Base-by-base conservation (phyloP, 1,140 invertebrate species). In the Bombus breviceps region DNA sequence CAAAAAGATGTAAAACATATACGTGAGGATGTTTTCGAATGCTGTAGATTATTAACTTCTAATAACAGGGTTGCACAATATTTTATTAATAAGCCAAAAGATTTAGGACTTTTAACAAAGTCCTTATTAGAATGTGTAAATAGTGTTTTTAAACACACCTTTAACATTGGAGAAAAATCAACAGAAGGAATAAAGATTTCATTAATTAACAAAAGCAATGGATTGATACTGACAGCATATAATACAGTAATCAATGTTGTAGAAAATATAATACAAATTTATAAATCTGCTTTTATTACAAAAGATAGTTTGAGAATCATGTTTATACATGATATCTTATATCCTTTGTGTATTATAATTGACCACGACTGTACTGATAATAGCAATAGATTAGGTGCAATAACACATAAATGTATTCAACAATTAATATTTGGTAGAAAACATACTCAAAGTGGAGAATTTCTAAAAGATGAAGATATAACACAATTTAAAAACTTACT, bases 361-460 rank as follows among this genome's bases (percentile, higher is more conserved):
- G 81, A 87, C 78, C 72, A 83, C 18, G 90, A 83, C 1, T 37
- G 47, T 37, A 82, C 0, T 8, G 80, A 92, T 76, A 79, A 47
- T 71, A 89, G 82, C 13, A 92, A 92, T 13, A 85, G 72, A 87
- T 25, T 93, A 43, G 75, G 75, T 71, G 66, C 84, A 57, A 91
- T 87, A 68, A 82, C 81, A 18, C 71, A 92, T 62, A 93, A 92
- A 81, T 94, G 91, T 53, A 85, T 93, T 22, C 91, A 92, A 73
- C 89, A 85, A 32, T 43, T 93, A 68, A 74, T 94, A 37, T 84
- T 93, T 66, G 57, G 43, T 37, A 90, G 86, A 69, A 87, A 86
- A n/a, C 37, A 62, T 53, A 39, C n/a, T 41, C 69, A 76, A 32
- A 77, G 57, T 71, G 88, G 43, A 81, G 71, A 66, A 85, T 64